A percentile compares a stretch with the other conserved stretches of the same genome.
Evolutionary conservation across 2,888 invertebrate genomes (phyloP).

Genomic region (Bembecia ichneumoniformis): DNA sequence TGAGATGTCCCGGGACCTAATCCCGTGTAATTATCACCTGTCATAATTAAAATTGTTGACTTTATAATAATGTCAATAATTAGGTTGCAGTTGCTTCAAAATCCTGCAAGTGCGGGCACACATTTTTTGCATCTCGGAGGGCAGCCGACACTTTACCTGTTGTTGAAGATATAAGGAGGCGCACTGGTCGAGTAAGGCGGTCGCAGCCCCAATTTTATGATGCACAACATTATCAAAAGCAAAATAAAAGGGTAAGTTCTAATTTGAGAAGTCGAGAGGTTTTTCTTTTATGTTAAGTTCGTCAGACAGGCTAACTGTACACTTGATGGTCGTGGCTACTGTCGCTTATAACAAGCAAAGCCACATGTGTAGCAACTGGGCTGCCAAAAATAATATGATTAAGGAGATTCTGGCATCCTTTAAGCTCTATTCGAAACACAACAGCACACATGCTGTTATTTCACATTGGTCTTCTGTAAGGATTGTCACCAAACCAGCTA

Average conservation of each 20-base stretch:
- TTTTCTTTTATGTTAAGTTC: too few species aligned
- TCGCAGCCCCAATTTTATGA: conserved; percentile 89
- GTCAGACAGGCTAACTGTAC: too few species aligned
- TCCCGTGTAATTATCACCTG: background rate
- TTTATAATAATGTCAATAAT: conserved; percentile 2
- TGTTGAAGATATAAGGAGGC: conserved; percentile 60
- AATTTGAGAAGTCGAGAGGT: background rate
- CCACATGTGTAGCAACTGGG: too few species aligned
- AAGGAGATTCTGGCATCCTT: too few species aligned
- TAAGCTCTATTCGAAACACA: too few species aligned
- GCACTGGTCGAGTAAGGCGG: conserved; percentile 81
- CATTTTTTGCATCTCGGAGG: conserved; percentile 80
- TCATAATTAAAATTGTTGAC: background rate
- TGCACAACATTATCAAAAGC: conserved; percentile 84
- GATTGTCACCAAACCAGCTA: too few species aligned
- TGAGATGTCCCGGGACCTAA: background rate
- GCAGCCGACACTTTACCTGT: conserved; percentile 64
- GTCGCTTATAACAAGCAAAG: too few species aligned
- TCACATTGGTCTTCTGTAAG: too few species aligned
- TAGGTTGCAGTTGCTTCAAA: conserved; percentile 90
- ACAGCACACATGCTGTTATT: too few species aligned
- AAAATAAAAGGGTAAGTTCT: conserved; percentile 71
- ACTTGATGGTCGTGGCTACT: too few species aligned
- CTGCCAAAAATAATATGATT: too few species aligned
- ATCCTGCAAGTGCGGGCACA: conserved; percentile 86